Evolutionary conservation across 2,797 vertebrate species (phyloP), one percentile per base, ranked within the genome.

Genomic region (Chaenodraco wilsoni): DNA sequence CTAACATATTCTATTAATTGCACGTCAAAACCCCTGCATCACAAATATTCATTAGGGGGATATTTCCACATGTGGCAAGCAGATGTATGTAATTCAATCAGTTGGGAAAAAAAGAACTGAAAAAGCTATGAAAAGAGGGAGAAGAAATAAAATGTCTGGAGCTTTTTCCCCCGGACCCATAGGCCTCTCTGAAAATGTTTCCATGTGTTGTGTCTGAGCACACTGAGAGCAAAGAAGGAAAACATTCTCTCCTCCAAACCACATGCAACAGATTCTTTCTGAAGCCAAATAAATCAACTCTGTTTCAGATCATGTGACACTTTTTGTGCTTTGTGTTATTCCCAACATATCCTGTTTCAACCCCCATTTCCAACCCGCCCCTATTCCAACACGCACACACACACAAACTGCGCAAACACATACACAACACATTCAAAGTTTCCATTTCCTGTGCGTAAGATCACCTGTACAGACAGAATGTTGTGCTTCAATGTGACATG

Each of bases 241-340:
- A 90, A 92, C 88, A 92, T 89, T 90, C 87, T 87, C 84, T 82
- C 82, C 88, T 92, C 92, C 88, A 91, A 92, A 93, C 91, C 92
- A 92, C 92, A 93, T 92, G 91, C 91, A 93, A 91, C 90, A 90
- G 86, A 92, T 92, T 92, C 88, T 83, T 91, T 89, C 90, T 90
- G 85, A 90, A 92, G 89, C 91, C 90, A 92, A 90, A 93, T 93
- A 93, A 94, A 94, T 93, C 92, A 92, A 84, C 87, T 67, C 89
- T 77, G 85, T 89, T 91, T 92, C 85, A 90, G 91, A 93, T 94
- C 92, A 92, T 92, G 88, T 92, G 91, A 93, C 91, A 89, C 86
- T 89, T 90, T 92, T 87, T 89, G 80, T 88, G 91, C 91, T 92
- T 92, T 93, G 91, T 93, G 84, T 91, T 92, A 92, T 92, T 92